A percentile compares a stretch with the other conserved stretches of the same genome.
Conservation (phyloP, 2,797 vertebrate genomes). For the Neosalanx taihuensis region DNA sequence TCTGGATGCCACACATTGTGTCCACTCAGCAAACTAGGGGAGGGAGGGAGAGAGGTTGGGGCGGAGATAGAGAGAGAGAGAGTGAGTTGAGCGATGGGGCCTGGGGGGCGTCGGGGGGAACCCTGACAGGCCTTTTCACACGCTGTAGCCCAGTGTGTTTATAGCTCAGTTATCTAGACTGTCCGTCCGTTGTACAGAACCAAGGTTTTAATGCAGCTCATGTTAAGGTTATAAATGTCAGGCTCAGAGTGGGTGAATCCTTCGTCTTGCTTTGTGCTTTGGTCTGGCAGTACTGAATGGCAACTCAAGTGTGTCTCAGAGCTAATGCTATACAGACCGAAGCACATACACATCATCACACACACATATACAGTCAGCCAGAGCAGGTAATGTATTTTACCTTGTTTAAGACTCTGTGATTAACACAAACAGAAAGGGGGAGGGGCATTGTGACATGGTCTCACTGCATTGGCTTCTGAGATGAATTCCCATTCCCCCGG, state of each 20-base stretch:
- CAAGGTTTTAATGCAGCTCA: conserved; percentile 2
- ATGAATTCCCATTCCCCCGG: too few relatives aligned
- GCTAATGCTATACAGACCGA: background rate
- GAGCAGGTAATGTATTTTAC: background rate
- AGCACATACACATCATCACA: background rate
- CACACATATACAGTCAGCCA: background rate
- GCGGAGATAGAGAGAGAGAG: background rate
- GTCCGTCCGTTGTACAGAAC: conserved; percentile 14
- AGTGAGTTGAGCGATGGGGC: too few relatives aligned
- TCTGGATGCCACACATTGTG: background rate
- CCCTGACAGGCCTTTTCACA: conserved; percentile 5
- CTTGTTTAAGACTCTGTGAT: conserved; percentile 11
- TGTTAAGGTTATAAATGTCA: background rate
- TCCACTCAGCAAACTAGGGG: background rate
- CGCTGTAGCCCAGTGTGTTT: background rate
- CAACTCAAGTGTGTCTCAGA: background rate
- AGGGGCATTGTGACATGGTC: background rate
- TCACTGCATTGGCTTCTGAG: background rate
- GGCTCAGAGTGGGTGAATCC: background rate
- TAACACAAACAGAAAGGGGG: background rate
- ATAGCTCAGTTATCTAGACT: conserved; percentile 15
- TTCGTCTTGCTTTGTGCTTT: background rate
- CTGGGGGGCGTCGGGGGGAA: too few relatives aligned
- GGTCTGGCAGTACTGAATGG: background rate
- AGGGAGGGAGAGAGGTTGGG: background rate